Base-by-base conservation (phyloP, 30 jellyfish, hydroid and myxozoan species). In the Aurelia aurita region DNA sequence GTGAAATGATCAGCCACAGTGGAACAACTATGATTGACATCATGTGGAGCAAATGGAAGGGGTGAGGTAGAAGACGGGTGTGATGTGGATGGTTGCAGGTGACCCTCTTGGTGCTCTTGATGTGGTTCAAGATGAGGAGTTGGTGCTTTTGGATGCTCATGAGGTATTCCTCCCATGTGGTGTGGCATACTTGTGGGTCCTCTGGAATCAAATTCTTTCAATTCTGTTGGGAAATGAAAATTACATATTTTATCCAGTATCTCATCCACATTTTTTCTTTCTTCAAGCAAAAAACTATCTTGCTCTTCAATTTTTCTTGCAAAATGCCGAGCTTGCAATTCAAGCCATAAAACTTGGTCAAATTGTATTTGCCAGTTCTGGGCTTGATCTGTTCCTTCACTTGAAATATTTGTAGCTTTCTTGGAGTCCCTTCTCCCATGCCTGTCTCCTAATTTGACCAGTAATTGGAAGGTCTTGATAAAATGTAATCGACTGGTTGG, bases 311-410 rank as follows among this genome's bases (percentile, higher is more conserved):
- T 66, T 58, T 77, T 72, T 21, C 89, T 43, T 8, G 91, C 96
- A 59, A 46, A 47, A 18, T 74, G 91, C 96, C 96, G 71, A 34
- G 98, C 98, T 44, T 87, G 91, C 61, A 91, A 84, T 59, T 91
- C 96, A 19, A 91, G 89, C 98, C 98, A 91, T 68, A 91, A 80
- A 3, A 91, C 72, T 51, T 84, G 97, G 43, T 86, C 89, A 77
- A 72, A 86, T 20, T 73, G 94, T 12, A 85, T 95, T 66, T 91
- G 91, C 58, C 62, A 69, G 32, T n/a, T 86, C 35, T 31, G 66
- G n/a, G 69, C 43, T 6, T 32, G 79, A 19, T 72, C 87, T 2
- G 21, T 63, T 18, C 68, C 77, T 51, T 66, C 85, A 47, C 7
- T 18, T 9, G 53, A 10, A 15, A 29, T 16, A 35, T 58, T 67